Conservation (phyloP, 2,797 vertebrate species). For the Scolopax bukidnonensis region DNA sequence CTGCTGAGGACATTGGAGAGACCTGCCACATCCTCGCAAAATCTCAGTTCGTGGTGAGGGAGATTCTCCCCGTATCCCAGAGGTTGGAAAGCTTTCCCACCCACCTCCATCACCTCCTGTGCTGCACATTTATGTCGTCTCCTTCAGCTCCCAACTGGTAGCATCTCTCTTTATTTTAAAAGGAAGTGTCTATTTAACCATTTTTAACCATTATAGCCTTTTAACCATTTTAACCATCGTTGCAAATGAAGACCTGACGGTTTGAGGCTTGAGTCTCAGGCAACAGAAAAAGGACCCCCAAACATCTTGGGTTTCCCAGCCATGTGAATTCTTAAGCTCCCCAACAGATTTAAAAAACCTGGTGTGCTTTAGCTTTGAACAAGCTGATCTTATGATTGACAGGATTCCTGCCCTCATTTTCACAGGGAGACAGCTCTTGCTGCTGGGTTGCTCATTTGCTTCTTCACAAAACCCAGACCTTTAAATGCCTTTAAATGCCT, state of each 20-base stretch:
- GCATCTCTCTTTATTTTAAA: background rate
- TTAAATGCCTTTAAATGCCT: background rate
- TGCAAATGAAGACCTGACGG: background rate
- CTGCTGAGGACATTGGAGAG: background rate
- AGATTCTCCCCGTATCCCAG: too few relatives aligned
- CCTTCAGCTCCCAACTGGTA: background rate
- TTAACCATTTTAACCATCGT: background rate
- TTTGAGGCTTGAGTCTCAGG: background rate
- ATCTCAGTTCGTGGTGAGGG: background rate
- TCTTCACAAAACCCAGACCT: background rate
- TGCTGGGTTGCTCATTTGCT: background rate
- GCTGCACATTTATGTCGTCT: fast-evolving
- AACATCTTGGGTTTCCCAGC: background rate
- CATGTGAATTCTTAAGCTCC: background rate
- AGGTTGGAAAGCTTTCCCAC: background rate
- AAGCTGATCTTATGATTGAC: background rate
- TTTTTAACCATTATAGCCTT: background rate
- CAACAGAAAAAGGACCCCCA: background rate
- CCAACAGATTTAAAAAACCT: background rate
- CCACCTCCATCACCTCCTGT: background rate
- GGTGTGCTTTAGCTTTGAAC: background rate
- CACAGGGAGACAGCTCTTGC: background rate
- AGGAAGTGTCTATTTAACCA: fast-evolving
- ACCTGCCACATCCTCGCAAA: fast-evolving
- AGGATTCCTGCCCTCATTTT: fast-evolving